Conservation (phyloP, 1,140 invertebrate species). For the Glossosoma conforme region DNA sequence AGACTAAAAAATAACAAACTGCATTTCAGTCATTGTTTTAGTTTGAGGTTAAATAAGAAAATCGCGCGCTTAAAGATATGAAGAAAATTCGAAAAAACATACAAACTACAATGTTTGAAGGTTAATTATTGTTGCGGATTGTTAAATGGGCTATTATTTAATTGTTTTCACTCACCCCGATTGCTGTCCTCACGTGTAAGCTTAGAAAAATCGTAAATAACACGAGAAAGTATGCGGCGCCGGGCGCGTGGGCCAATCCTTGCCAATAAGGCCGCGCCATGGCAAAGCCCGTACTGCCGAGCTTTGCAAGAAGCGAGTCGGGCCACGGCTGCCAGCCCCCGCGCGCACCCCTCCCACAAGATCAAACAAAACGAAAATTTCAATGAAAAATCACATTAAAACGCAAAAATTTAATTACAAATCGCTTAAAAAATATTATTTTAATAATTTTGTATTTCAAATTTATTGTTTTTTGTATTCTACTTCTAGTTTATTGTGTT, state of each 20-base stretch:
- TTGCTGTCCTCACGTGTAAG: slow-evolving; percentile 6
- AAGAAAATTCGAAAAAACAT: no score
- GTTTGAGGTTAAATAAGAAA: no score
- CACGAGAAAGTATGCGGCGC: slow-evolving; percentile 5
- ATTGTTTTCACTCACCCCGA: slow-evolving; percentile 20
- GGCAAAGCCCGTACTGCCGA: slow-evolving; percentile 20
- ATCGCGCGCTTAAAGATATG: no score
- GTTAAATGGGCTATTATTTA: no score
- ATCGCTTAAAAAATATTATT: no score
- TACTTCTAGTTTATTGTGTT: background rate
- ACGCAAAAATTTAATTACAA: background rate
- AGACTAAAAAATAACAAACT: no score
- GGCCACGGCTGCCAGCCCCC: slow-evolving; percentile 35
- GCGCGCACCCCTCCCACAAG: slow-evolving; percentile 19
- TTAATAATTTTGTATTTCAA: no score
- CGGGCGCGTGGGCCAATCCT: slow-evolving; percentile 1
- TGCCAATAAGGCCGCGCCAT: slow-evolving; percentile 26
- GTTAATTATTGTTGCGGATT: no score
- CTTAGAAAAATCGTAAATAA: slow-evolving; percentile 10
- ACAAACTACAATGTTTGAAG: no score
- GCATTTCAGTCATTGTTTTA: no score
- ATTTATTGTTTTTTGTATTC: no score
- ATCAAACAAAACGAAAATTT: background rate
- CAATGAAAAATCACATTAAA: background rate
- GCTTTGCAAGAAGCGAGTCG: slow-evolving; percentile 28